phyloP scores from a whole-genome alignment of 2,113 vertebrate genomes.

The Lethenteron reissneri region DNA sequence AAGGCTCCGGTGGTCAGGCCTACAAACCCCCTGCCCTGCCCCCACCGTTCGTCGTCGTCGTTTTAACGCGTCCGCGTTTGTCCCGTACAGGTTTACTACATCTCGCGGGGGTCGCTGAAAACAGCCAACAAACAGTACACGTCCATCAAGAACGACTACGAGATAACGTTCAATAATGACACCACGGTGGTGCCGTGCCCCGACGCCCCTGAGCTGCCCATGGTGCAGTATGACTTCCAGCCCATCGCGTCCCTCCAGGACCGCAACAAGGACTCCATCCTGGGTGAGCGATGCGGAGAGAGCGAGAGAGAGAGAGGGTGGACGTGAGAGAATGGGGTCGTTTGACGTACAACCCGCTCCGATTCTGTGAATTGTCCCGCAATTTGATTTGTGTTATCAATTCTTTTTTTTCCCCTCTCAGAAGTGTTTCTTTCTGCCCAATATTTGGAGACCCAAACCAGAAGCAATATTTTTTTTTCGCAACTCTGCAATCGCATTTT shows the following conservation, averaged over 20 bases:
- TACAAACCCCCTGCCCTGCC: not conserved
- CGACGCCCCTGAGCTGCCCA: slow-evolving; percentile 49
- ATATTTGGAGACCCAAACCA: too few relatives aligned
- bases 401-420: too few relatives aligned
- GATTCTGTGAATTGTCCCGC: too few relatives aligned
- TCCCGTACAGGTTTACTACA: slow-evolving; percentile 59
- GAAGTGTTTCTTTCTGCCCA: too few relatives aligned
- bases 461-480: too few relatives aligned
- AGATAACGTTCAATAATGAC: slow-evolving; percentile 77
- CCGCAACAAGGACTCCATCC: slow-evolving; percentile 33
- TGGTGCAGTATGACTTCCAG: slow-evolving; percentile 62
- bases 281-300: too few relatives aligned
- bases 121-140: slow-evolving; percentile 91
- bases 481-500: too few relatives aligned
- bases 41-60: not conserved
- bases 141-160: slow-evolving; percentile 86
- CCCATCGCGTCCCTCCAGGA: slow-evolving; percentile 51
- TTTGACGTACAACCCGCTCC: too few relatives aligned
- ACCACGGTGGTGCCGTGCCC: slow-evolving; percentile 51
- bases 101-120: slow-evolving; percentile 72
- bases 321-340: too few relatives aligned
- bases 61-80: not conserved
- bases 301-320: slow-evolving; percentile 38
- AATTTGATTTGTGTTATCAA: too few relatives aligned
- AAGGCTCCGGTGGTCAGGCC: not conserved